Evolutionary conservation across 2,888 invertebrate species (phyloP).

Genomic region (Rhorus exstirpatorius): DNA sequence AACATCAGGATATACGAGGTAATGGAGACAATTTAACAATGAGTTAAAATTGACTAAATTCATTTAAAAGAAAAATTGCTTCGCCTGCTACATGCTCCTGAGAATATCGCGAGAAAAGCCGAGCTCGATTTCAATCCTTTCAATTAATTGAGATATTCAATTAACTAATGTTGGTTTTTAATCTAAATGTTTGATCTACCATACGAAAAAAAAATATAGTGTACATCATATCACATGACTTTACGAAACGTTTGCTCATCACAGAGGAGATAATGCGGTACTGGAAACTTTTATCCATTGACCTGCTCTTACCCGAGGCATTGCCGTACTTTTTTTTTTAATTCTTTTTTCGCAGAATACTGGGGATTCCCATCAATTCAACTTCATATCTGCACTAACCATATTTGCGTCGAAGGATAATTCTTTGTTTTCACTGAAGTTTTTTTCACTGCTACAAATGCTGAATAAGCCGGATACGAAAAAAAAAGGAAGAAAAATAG

Average conservation of each 20-base stretch:
- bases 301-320: background rate
- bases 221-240: background rate
- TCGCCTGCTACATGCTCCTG: no score
- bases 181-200: background rate
- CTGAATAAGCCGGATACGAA: background rate
- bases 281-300: background rate
- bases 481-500: background rate
- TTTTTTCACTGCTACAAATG: background rate
- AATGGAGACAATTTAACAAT: no score
- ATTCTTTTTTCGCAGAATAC: background rate
- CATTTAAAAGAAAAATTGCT: no score
- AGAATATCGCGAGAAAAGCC: no score
- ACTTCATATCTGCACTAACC: background rate
- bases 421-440: background rate
- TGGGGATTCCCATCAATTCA: constrained; percentile 1
- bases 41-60: no score
- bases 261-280: background rate
- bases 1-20: no score
- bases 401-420: background rate
- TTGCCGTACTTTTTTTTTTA: background rate
- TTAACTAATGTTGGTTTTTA: background rate
- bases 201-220: background rate
- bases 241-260: background rate
- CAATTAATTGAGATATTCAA: background rate
- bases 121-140: no score